phyloP scores from a whole-genome alignment of 2,113 vertebrate species.

The Psilopsiagon aymara region DNA sequence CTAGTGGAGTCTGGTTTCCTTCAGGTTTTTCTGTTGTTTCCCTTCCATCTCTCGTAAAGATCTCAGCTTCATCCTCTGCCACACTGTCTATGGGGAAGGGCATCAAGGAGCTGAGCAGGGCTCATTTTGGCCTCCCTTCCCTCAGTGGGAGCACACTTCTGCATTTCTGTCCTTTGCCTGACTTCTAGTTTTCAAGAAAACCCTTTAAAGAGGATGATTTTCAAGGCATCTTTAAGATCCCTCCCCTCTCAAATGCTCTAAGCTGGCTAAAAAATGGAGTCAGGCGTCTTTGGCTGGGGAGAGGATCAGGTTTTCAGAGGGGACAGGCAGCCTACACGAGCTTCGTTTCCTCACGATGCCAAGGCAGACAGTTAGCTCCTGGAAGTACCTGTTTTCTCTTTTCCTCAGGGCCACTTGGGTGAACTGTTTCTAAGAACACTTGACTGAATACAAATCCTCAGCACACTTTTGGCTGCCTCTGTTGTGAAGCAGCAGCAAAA shows the following conservation, averaged over 20 bases:
- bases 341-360: fast-evolving
- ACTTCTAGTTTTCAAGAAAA: neutral
- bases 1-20: constrained; percentile 19
- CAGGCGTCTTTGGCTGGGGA: neutral
- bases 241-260: neutral
- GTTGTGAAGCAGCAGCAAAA: neutral
- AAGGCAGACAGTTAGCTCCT: neutral
- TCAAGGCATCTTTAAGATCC: neutral
- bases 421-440: neutral
- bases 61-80: neutral
- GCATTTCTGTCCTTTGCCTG: neutral
- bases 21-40: constrained; percentile 2
- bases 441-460: neutral
- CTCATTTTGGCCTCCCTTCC: neutral
- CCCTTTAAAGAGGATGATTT: neutral
- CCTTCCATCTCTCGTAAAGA: neutral
- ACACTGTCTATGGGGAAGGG: fast-evolving
- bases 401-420: neutral
- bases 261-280: neutral
- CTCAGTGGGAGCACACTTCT: neutral
- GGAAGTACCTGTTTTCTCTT: neutral
- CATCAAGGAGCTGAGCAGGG: neutral
- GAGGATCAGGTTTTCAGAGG: fast-evolving
- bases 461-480: neutral
- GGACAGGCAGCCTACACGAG: neutral